These are phyloP conservation scores for Melanophora roralis DNA, from an alignment of 2,888 invertebrate genomes.

Conservation along the genomic window DNA sequence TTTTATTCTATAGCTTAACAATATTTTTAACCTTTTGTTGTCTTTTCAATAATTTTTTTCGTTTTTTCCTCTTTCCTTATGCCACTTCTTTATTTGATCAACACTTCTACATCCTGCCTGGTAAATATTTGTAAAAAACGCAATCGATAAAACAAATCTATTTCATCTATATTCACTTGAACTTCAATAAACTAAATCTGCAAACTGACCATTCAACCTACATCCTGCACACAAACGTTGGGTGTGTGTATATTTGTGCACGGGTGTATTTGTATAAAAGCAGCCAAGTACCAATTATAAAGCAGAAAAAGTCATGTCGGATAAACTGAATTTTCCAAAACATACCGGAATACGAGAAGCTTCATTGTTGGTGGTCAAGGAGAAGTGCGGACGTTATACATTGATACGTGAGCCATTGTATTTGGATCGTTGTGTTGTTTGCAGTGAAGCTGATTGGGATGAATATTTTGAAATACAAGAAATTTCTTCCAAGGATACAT, in stretches of 20 bases:
- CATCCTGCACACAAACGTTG: background rate
- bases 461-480: constrained; percentile 98
- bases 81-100: constrained; percentile 54
- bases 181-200: constrained; percentile 41
- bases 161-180: constrained; percentile 61
- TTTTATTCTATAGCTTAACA: constrained; percentile 65
- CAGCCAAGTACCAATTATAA: constrained; percentile 86
- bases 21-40: constrained; percentile 65
- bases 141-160: constrained; percentile 26
- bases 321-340: constrained; percentile 83
- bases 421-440: constrained; percentile 92
- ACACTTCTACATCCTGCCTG: constrained; percentile 56
- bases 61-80: constrained; percentile 42
- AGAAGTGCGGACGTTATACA: constrained; percentile 92
- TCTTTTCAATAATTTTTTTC: constrained; percentile 66
- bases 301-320: constrained; percentile 81
- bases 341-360: constrained; percentile 90
- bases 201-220: constrained; percentile 41
- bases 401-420: constrained; percentile 92
- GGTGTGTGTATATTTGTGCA: constrained; percentile 14
- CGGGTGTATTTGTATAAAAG: constrained; percentile 41
- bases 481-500: constrained; percentile 93
- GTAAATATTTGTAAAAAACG: constrained; percentile 8
- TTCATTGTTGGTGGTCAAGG: constrained; percentile 90
- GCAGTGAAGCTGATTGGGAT: constrained; percentile 91